phyloP scores from a whole-genome alignment of 1,140 invertebrate genomes.

The Drosophila lini region DNA sequence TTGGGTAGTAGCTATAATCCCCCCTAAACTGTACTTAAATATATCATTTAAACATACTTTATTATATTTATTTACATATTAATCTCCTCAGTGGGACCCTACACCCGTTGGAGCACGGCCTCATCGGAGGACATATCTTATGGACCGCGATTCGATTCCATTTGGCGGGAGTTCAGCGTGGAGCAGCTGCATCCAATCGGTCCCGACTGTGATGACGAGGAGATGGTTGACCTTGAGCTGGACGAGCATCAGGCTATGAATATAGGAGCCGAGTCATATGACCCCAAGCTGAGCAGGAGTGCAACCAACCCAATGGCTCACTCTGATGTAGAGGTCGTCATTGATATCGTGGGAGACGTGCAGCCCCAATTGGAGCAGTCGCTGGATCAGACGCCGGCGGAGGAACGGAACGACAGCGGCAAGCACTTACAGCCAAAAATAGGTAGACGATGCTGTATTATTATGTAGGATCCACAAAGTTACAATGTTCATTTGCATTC shows the following conservation, averaged over 20 bases:
- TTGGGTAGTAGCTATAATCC: too few relatives aligned
- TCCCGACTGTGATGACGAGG: not conserved
- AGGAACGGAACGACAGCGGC: not conserved
- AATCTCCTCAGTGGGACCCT: constrained; percentile 23
- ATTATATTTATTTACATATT: not conserved
- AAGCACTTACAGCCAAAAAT: constrained; percentile 7
- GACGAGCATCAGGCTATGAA: constrained; percentile 36
- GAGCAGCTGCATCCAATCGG: not conserved
- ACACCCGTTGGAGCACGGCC: constrained; percentile 53
- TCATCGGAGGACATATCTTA: constrained; percentile 35
- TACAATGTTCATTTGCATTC: not conserved
- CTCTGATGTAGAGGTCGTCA: not conserved
- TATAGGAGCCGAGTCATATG: constrained; percentile 26
- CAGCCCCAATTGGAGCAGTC: not conserved
- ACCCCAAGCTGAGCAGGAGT: constrained; percentile 8
- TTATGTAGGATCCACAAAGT: constrained; percentile 12
- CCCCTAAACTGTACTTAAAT: too few relatives aligned
- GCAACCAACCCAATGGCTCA: constrained; percentile 8
- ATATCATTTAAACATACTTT: too few relatives aligned
- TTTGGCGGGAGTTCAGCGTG: constrained; percentile 57
- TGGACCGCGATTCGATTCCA: constrained; percentile 56
- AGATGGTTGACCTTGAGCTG: constrained; percentile 15
- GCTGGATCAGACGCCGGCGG: not conserved
- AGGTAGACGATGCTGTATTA: constrained; percentile 13
- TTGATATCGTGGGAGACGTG: constrained; percentile 22